Conservation (phyloP, 1,140 invertebrate genomes). For the Caenorhabditis brenneri region DNA sequence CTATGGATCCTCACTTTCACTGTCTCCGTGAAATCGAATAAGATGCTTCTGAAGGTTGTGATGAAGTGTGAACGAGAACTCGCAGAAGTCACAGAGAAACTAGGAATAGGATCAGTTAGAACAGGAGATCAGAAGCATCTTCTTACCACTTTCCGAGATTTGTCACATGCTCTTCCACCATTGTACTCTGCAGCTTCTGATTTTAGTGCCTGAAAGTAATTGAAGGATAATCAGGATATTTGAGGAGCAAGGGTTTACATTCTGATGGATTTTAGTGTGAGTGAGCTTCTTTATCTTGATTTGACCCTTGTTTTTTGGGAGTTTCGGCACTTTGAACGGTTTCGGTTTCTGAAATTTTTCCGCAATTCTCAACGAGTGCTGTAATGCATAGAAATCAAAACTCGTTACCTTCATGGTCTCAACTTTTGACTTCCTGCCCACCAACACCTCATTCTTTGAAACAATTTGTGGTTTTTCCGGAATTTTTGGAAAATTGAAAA, state of each 20-base stretch:
- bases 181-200: background rate
- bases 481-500: background rate
- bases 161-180: background rate
- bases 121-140: no score
- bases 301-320: no score
- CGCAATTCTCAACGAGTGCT: background rate
- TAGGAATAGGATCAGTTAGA: no score
- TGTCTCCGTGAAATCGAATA: background rate
- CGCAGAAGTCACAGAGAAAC: constrained; percentile 10
- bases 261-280: background rate
- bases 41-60: background rate
- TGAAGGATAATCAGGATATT: no score
- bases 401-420: no score
- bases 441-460: background rate
- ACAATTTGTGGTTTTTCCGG: background rate
- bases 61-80: constrained; percentile 21
- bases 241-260: background rate
- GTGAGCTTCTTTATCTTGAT: background rate
- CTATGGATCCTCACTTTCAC: background rate
- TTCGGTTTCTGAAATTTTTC: background rate
- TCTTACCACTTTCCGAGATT: constrained; percentile 13
- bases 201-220: background rate
- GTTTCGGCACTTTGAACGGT: background rate
- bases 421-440: no score
- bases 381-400: no score